Conservation (phyloP, 2,888 invertebrate genomes). For the Andrena fulva region DNA sequence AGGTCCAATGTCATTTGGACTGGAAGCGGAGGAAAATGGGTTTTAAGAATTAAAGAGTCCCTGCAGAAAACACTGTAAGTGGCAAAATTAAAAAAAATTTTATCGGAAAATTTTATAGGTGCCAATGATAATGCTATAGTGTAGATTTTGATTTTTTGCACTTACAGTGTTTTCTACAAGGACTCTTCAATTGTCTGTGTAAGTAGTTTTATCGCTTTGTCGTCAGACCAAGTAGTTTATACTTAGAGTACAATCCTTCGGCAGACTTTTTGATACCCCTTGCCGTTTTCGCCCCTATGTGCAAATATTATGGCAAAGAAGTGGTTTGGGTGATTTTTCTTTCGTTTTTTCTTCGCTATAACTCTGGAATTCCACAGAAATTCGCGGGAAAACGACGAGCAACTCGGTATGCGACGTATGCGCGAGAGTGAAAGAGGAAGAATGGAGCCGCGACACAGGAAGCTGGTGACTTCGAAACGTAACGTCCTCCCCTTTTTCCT, state of each 20-base stretch:
- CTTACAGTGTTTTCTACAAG: no score
- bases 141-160: no score
- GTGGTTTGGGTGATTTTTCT: neutral
- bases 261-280: neutral
- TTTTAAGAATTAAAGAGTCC: no score
- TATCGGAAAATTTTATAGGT: no score
- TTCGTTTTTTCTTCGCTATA: neutral
- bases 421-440: conserved; percentile 54
- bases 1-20: no score
- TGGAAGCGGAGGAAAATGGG: no score
- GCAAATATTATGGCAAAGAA: neutral
- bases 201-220: no score
- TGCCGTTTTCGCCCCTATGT: neutral
- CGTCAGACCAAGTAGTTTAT: no score
- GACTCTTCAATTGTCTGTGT: no score
- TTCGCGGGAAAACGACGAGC: conserved; percentile 43
- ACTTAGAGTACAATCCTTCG: neutral
- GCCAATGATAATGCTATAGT: no score
- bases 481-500: conserved; percentile 60
- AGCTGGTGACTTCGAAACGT: conserved; percentile 58
- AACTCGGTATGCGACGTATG: conserved; percentile 68
- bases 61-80: no score
- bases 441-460: conserved; percentile 31
- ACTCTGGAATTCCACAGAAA: conserved; percentile 39
- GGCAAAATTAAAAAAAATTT: no score